A percentile compares a stretch with the other conserved stretches of the same genome.
phyloP scores from a whole-genome alignment of 2,888 invertebrate species.

The Ctenicera cuprea region DNA sequence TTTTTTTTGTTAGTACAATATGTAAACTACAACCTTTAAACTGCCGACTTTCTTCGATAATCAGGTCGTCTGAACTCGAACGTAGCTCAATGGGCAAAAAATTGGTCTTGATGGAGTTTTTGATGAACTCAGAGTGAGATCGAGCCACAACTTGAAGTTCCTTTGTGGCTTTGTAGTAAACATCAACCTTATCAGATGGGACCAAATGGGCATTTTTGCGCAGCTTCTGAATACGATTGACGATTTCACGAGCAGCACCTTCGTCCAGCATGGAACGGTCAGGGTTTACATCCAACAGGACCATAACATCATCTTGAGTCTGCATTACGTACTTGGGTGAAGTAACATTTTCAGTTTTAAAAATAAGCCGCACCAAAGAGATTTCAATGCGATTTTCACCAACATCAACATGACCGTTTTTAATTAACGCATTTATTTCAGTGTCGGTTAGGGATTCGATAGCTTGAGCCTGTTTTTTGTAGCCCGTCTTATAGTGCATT shows the following conservation, averaged over 20 bases:
- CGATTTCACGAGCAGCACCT: slow-evolving; percentile 95
- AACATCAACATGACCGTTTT: slow-evolving; percentile 82
- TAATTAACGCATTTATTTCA: slow-evolving; percentile 85
- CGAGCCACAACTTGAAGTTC: slow-evolving; percentile 82
- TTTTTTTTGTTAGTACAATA: slow-evolving; percentile 75
- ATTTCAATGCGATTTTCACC: slow-evolving; percentile 85
- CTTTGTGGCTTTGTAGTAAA: slow-evolving; percentile 83
- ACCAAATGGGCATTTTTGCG: slow-evolving; percentile 95
- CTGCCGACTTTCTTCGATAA: slow-evolving; percentile 83
- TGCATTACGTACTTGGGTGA: slow-evolving; percentile 91
- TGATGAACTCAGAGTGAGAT: slow-evolving; percentile 85
- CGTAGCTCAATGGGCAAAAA: slow-evolving; percentile 76
- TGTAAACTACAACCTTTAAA: slow-evolving; percentile 84
- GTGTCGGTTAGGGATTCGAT: slow-evolving; percentile 86
- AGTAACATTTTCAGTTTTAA: slow-evolving; percentile 79
- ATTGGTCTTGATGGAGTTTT: slow-evolving; percentile 87
- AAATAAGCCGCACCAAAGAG: slow-evolving; percentile 88
- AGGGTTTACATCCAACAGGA: slow-evolving; percentile 91
- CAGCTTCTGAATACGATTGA: slow-evolving; percentile 96
- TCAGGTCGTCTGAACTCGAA: slow-evolving; percentile 72
- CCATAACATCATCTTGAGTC: slow-evolving; percentile 91
- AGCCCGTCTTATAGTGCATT: slow-evolving; percentile 89
- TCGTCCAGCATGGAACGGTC: slow-evolving; percentile 95
- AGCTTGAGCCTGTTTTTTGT: slow-evolving; percentile 88
- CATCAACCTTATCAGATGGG: slow-evolving; percentile 91